Conservation (phyloP, 1,140 invertebrate species). For the Ptiloglossa arizonensis region DNA sequence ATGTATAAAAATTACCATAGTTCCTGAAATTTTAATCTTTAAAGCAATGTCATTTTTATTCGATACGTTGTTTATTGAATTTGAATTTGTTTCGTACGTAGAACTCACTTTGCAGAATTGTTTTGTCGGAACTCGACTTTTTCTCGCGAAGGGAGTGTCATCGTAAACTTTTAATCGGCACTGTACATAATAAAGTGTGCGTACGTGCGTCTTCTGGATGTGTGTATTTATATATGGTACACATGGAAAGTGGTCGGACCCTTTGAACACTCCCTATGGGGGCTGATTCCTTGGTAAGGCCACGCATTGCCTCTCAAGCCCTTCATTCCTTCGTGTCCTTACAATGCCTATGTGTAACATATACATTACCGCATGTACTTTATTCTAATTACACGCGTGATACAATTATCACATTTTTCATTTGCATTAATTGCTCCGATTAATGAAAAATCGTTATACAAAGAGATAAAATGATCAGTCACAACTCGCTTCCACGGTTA, state of each 20-base stretch:
- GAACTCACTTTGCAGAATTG: neutral
- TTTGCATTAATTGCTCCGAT: neutral
- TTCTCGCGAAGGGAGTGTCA: neutral
- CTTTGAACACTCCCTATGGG: conserved; percentile 74
- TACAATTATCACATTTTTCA: neutral
- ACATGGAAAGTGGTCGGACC: conserved; percentile 62
- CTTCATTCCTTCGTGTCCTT: conserved; percentile 65
- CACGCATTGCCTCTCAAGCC: conserved; percentile 77
- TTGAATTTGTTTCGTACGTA: neutral
- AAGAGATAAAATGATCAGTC: no score
- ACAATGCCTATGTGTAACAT: neutral
- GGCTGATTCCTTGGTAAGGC: conserved; percentile 77
- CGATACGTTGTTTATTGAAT: neutral
- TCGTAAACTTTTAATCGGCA: conserved; percentile 15
- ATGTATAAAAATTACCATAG: no score
- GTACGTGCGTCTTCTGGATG: conserved; percentile 26
- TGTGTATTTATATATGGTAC: conserved; percentile 35
- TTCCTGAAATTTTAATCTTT: no score
- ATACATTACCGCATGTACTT: neutral
- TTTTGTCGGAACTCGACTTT: neutral
- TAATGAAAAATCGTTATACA: neutral
- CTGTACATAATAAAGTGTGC: conserved; percentile 41
- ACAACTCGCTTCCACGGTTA: no score
- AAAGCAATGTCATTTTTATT: no score
- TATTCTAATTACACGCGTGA: no score